Conservation (phyloP, 2,797 vertebrate genomes). For the Huso huso region DNA sequence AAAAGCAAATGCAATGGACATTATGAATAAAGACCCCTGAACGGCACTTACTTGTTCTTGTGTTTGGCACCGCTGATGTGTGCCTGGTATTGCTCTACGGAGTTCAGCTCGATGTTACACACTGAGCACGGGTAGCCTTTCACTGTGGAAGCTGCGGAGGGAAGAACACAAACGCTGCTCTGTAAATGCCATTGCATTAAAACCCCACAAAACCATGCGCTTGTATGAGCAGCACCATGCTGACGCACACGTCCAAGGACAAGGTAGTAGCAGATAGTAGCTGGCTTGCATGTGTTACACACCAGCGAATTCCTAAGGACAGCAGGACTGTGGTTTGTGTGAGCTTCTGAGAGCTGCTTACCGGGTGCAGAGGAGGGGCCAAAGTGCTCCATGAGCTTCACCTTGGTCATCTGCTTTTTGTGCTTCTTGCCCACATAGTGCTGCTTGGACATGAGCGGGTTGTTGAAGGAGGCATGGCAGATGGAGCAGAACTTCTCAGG, state of each 20-base stretch:
- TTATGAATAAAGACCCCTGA: slow-evolving; percentile 9
- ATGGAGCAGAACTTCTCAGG: slow-evolving; percentile 88
- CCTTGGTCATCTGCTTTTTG: slow-evolving; percentile 86
- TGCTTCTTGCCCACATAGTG: slow-evolving; percentile 96
- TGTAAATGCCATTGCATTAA: too few relatives aligned
- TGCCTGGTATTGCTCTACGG: slow-evolving; percentile 95
- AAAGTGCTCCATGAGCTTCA: slow-evolving; percentile 87
- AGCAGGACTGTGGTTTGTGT: too few relatives aligned
- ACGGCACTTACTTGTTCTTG: slow-evolving; percentile 85
- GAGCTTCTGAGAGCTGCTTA: slow-evolving; percentile 22
- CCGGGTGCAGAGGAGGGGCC: slow-evolving; percentile 62
- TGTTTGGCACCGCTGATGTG: slow-evolving; percentile 95
- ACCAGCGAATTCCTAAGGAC: too few relatives aligned
- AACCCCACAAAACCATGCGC: too few relatives aligned
- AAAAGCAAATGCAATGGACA: too few relatives aligned
- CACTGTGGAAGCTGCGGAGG: slow-evolving; percentile 60
- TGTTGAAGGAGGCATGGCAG: slow-evolving; percentile 92
- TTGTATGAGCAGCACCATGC: too few relatives aligned
- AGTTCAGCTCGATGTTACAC: slow-evolving; percentile 92
- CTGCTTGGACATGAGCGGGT: slow-evolving; percentile 91
- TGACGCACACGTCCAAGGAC: too few relatives aligned
- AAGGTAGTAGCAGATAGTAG: too few relatives aligned
- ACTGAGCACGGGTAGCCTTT: slow-evolving; percentile 85
- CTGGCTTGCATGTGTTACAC: too few relatives aligned
- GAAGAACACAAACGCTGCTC: neutral